Evolutionary conservation across 92 coral and sea anemone genomes (phyloP).

Genomic region (Micromussa lordhowensis): DNA sequence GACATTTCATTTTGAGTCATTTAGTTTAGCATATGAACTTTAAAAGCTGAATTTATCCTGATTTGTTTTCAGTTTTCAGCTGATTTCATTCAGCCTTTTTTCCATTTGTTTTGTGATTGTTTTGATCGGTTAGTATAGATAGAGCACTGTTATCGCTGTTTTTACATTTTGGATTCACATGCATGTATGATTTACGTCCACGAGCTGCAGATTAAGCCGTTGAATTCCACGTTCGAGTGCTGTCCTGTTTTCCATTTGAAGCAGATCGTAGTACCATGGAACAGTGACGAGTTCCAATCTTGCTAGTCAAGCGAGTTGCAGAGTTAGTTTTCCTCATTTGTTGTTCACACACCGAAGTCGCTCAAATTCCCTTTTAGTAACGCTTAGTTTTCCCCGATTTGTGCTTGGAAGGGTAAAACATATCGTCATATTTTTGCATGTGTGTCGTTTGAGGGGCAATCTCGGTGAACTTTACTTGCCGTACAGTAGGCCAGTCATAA

Average conservation of each 20-base stretch:
- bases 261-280: background rate
- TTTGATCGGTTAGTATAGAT: background rate
- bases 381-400: too few species aligned
- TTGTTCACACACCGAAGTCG: background rate
- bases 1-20: background rate
- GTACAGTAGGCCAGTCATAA: too few species aligned
- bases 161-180: background rate
- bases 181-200: background rate
- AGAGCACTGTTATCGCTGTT: conserved; percentile 3
- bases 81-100: background rate
- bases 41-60: background rate
- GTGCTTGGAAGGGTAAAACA: too few species aligned
- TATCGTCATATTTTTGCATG: too few species aligned
- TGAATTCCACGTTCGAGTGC: background rate
- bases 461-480: too few species aligned
- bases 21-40: background rate
- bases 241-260: background rate
- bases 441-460: too few species aligned
- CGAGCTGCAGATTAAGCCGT: background rate
- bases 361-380: background rate
- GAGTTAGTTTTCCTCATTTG: background rate
- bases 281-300: background rate
- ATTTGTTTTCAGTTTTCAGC: too few species aligned
- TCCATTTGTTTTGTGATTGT: background rate
- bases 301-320: conserved; percentile 6